Evolutionary conservation across 2,888 invertebrate genomes (phyloP), one percentile per base, ranked within the genome.

Genomic region (Rhaphigaster nebulosa): DNA sequence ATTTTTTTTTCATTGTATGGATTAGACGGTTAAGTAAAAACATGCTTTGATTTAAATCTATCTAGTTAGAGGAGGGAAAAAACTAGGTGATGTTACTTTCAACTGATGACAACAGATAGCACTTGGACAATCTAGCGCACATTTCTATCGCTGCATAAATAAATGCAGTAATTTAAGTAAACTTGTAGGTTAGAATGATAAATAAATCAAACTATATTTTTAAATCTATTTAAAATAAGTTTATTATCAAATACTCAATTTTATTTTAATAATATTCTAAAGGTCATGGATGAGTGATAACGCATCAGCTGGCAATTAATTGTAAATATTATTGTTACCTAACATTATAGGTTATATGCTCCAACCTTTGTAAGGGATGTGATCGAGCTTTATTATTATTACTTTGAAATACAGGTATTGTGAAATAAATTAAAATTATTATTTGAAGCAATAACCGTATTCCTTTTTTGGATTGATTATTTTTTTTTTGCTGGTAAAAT

Each of bases 321-420:
- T 38, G 70, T 76, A 76, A 76, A 76, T 50, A 84, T 84, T 84
- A 50, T 84, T 84, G 45, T 84, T 84, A n/a, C 45, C 4, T 13
- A 50, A 84, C 84, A 84, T 15, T n/a, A 12, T n/a, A 84, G 84
- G 84, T 84, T 45, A 50, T 41, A 1, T 13, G 84, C 26, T 41
- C 45, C 38, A n/a, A n/a, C 13, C 45, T 26, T 26, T 84, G 41
- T 50, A n/a, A 50, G 84, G 84, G 84, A 84, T 84, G 84, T 84
- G 84, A 84, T 45, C 45, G 10, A 84, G 84, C 50, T 45, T 41
- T 50, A 23, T 38, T 45, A n/a, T 41, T 13, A 10, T n/a, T 84
- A 4, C 15, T 84, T 50, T 84, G 12, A 50, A 84, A 45, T 45
- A 45, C 45, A 84, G 84, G 84, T 84, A 84, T 50, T 34, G 70